Evolutionary conservation across 2,113 vertebrate genomes (phyloP).

Genomic region (Xiphias gladius): DNA sequence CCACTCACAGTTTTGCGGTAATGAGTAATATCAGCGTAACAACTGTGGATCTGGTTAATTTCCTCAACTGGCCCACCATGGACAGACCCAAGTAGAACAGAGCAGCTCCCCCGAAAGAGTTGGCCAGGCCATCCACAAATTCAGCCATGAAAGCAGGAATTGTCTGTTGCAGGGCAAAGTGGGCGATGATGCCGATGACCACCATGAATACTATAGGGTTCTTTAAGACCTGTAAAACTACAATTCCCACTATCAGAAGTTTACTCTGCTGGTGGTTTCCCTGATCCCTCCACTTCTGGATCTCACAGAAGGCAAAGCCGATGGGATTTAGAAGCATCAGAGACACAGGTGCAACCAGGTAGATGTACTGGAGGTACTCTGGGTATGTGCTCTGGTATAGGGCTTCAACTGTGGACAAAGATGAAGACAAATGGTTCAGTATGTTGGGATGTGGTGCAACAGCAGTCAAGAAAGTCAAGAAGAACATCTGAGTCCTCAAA

Average conservation of each 20-base stretch:
- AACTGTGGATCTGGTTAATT: slow-evolving; percentile 91
- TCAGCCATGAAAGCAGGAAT: slow-evolving; percentile 91
- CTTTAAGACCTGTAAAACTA: slow-evolving; percentile 91
- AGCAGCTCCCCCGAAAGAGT: slow-evolving; percentile 96
- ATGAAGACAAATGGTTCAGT: slow-evolving; percentile 48
- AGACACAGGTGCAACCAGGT: slow-evolving; percentile 96
- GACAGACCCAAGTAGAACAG: slow-evolving; percentile 97
- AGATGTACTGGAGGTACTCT: slow-evolving; percentile 98
- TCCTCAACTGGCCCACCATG: slow-evolving; percentile 96
- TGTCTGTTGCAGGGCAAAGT: slow-evolving; percentile 92
- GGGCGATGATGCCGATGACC: slow-evolving; percentile 91
- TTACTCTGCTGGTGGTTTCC: slow-evolving; percentile 88
- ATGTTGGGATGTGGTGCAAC: background rate
- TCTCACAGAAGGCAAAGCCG: slow-evolving; percentile 96
- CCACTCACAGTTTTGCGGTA: slow-evolving; percentile 98
- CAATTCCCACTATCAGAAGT: slow-evolving; percentile 88
- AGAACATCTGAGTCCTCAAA: background rate
- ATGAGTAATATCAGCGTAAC: slow-evolving; percentile 94
- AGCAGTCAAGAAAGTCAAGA: background rate
- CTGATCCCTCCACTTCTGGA: slow-evolving; percentile 93
- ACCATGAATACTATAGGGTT: slow-evolving; percentile 99
- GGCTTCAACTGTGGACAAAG: slow-evolving; percentile 91
- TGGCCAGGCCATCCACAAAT: slow-evolving; percentile 94
- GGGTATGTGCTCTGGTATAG: slow-evolving; percentile 94
- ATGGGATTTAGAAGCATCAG: slow-evolving; percentile 96